These are phyloP conservation scores for Caradrina kadenii DNA, from an alignment of 2,888 invertebrate species.

Conservation along the genomic window DNA sequence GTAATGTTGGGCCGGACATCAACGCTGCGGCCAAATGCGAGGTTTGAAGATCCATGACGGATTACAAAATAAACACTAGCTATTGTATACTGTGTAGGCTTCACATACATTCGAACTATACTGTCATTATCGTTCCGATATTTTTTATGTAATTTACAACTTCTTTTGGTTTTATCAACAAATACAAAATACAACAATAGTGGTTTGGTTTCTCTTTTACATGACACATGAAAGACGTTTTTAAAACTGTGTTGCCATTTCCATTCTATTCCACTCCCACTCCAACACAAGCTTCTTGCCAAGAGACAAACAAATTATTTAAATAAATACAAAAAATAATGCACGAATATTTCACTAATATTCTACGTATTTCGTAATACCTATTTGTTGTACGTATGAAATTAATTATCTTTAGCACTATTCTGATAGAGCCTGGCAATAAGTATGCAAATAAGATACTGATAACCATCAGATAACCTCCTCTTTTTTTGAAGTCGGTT, in stretches of 20 bases:
- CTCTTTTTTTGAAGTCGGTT: too few species aligned
- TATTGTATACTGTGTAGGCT: neutral
- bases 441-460: too few species aligned
- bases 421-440: too few species aligned
- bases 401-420: too few species aligned
- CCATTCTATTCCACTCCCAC: too few species aligned
- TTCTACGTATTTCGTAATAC: too few species aligned
- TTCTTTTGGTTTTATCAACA: constrained; percentile 17
- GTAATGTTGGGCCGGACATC: constrained; percentile 79
- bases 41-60: constrained; percentile 84
- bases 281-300: too few species aligned
- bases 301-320: too few species aligned
- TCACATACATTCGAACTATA: constrained; percentile 22
- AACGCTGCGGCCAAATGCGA: constrained; percentile 88
- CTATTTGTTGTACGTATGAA: too few species aligned
- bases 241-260: constrained; percentile 18
- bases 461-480: too few species aligned
- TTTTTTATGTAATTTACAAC: neutral
- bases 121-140: neutral
- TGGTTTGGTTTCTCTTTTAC: constrained; percentile 1
- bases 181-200: constrained; percentile 21
- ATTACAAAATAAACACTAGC: constrained; percentile 21
- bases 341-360: too few species aligned
- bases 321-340: too few species aligned
- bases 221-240: constrained; percentile 19